These are phyloP conservation scores for Drosophila micromelanica DNA, from an alignment of 1,140 invertebrate species.

Conservation along the genomic window DNA sequence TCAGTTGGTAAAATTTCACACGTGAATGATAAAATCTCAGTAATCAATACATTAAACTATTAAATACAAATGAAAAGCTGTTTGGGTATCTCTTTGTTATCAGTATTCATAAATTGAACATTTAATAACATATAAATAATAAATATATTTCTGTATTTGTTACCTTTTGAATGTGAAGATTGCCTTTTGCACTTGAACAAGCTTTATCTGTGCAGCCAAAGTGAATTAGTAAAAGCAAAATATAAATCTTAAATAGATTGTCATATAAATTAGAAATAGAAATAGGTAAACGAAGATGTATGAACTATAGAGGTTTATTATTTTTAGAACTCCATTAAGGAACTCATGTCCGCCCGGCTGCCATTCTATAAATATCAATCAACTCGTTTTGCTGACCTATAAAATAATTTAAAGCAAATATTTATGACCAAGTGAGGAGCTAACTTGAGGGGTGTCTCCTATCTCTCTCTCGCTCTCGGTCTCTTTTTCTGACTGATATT, in stretches of 20 bases:
- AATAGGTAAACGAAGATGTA: conserved; percentile 9
- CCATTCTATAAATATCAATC: conserved; percentile 30
- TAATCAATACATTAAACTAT: conserved; percentile 1
- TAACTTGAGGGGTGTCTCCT: not conserved
- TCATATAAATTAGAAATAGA: conserved; percentile 13
- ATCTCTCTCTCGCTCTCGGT: not conserved
- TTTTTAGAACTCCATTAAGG: conserved; percentile 32
- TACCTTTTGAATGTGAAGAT: conserved; percentile 11
- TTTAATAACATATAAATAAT: conserved; percentile 14
- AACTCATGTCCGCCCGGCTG: conserved; percentile 4
- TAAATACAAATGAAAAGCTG: not conserved
- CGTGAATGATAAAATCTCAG: conserved; percentile 13
- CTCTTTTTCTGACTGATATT: conserved; percentile 23
- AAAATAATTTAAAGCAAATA: conserved; percentile 32
- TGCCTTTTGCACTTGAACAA: conserved; percentile 22
- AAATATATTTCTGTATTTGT: conserved; percentile 15
- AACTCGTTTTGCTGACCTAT: conserved; percentile 35
- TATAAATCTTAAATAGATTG: not conserved
- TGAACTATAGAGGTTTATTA: conserved; percentile 16
- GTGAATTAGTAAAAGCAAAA: conserved; percentile 1
- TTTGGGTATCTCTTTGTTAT: conserved; percentile 12
- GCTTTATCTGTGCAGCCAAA: conserved; percentile 1
- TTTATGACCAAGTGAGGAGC: conserved; percentile 25
- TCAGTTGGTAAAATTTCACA: conserved; percentile 3
- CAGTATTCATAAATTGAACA: conserved; percentile 20